phyloP scores from a whole-genome alignment of 2,797 vertebrate species.

The Etheostoma nigrum region DNA sequence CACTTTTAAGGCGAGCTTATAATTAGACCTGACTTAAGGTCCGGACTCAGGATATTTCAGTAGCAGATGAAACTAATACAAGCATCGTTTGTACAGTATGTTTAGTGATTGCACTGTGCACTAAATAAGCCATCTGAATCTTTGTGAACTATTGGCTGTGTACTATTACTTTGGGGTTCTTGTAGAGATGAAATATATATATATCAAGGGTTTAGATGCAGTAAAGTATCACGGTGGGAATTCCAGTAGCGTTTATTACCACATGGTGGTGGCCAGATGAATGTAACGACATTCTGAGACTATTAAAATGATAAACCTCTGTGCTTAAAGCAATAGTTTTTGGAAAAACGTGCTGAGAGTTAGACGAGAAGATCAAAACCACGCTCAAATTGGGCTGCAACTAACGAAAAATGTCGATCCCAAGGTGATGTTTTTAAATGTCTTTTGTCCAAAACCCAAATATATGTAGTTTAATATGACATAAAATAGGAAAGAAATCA shows the following conservation, averaged over 20 bases:
- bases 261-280: constrained; percentile 45
- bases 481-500: too few relatives aligned
- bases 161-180: constrained; percentile 25
- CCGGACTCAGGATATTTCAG: constrained; percentile 74
- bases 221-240: neutral
- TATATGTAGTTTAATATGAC: too few relatives aligned
- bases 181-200: neutral
- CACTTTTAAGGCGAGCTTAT: constrained; percentile 51
- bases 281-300: constrained; percentile 40
- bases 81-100: constrained; percentile 41
- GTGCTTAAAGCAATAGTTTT: neutral
- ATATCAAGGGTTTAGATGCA: constrained; percentile 17
- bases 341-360: neutral
- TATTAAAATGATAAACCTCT: too few relatives aligned
- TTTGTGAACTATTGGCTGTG: constrained; percentile 41
- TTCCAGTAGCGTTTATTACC: constrained; percentile 13
- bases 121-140: constrained; percentile 66
- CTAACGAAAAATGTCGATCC: too few relatives aligned
- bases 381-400: neutral
- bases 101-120: constrained; percentile 44
- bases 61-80: constrained; percentile 51
- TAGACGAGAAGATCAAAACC: neutral
- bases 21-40: constrained; percentile 56
- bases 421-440: too few relatives aligned
- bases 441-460: too few relatives aligned